Evolutionary conservation across 2,888 invertebrate genomes (phyloP).

Genomic region (Harmothoe impar): DNA sequence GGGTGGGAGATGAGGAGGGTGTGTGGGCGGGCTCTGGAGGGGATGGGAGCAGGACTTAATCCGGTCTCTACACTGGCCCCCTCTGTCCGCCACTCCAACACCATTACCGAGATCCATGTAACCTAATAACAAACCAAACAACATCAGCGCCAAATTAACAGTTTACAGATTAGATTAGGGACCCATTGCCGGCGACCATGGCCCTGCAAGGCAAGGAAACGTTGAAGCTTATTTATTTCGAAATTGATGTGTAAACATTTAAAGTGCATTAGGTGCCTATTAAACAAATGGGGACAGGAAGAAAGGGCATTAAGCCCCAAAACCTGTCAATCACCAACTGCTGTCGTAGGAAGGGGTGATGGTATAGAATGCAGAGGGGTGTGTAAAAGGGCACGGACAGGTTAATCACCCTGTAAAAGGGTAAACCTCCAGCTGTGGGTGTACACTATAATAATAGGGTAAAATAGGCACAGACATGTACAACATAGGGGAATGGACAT

Average conservation of each 20-base stretch:
- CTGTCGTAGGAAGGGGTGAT: not conserved
- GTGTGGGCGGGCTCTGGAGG: not conserved
- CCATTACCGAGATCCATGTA: slow-evolving; percentile 33
- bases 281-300: slow-evolving; percentile 12
- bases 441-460: no score
- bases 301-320: not conserved
- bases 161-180: slow-evolving; percentile 53
- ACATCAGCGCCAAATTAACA: slow-evolving; percentile 49
- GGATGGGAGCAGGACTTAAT: not conserved
- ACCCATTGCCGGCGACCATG: slow-evolving; percentile 27
- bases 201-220: not conserved
- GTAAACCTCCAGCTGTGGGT: no score
- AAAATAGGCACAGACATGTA: no score
- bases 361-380: not conserved
- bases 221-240: slow-evolving; percentile 33
- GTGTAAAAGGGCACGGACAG: not conserved
- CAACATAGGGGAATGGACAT: no score
- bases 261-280: slow-evolving; percentile 25
- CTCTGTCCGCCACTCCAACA: not conserved
- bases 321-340: not conserved
- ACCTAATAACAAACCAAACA: slow-evolving; percentile 54
- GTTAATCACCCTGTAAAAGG: not conserved
- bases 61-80: slow-evolving; percentile 9
- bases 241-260: slow-evolving; percentile 30
- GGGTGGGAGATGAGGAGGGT: not conserved